phyloP scores from a whole-genome alignment of 2,888 invertebrate species.

The Campoplex nolae region DNA sequence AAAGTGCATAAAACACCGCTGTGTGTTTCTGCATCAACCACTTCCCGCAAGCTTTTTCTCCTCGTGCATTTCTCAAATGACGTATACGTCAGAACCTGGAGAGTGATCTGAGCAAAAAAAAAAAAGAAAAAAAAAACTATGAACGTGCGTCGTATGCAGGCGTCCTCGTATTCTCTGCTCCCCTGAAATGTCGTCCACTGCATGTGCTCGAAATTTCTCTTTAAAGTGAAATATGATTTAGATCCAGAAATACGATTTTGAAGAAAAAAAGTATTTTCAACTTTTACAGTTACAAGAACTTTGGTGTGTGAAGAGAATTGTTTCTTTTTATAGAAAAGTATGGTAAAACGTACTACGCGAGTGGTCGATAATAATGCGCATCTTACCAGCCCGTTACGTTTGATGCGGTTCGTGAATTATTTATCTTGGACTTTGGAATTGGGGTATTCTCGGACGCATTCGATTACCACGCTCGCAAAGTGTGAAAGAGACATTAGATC shows the following conservation, averaged over 20 bases:
- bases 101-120: too few relatives aligned
- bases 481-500: constrained; percentile 33
- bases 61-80: too few relatives aligned
- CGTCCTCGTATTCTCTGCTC: not conserved
- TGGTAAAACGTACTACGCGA: not conserved
- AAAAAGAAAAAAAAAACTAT: not conserved
- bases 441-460: not conserved
- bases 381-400: not conserved
- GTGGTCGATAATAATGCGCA: not conserved
- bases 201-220: not conserved
- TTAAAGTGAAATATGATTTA: not conserved
- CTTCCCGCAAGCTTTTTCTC: not conserved
- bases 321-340: not conserved
- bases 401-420: not conserved
- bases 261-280: too few relatives aligned
- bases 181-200: not conserved
- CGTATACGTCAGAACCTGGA: not conserved
- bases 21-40: not conserved
- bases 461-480: constrained; percentile 49
- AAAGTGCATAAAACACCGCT: constrained; percentile 40
- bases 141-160: not conserved
- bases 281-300: too few relatives aligned
- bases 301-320: not conserved
- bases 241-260: too few relatives aligned
- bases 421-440: constrained; percentile 5